Conservation (phyloP, 2,797 vertebrate genomes). For the Enteromius anoplus region DNA sequence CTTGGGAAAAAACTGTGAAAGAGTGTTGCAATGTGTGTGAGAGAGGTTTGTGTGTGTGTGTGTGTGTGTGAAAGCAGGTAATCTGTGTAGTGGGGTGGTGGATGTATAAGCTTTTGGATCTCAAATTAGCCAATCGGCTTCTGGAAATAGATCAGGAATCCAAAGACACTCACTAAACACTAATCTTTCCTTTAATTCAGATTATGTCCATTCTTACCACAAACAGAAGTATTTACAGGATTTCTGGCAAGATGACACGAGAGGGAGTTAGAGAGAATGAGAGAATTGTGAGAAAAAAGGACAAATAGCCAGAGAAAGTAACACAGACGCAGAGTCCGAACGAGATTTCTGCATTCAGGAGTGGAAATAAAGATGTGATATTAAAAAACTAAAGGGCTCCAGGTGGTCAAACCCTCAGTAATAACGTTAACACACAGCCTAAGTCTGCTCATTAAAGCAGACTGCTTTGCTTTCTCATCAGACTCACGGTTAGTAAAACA, state of each 20-base stretch:
- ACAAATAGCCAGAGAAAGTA: not conserved
- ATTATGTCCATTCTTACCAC: constrained; percentile 51
- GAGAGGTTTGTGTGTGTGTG: constrained; percentile 7
- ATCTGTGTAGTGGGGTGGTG: constrained; percentile 16
- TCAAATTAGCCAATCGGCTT: constrained; percentile 56
- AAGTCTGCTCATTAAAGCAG: not conserved
- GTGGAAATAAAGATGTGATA: not conserved
- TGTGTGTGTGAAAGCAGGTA: constrained; percentile 7
- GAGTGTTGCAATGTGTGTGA: constrained; percentile 11
- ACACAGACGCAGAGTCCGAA: not conserved
- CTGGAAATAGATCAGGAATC: constrained; percentile 56
- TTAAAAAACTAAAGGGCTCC: not conserved
- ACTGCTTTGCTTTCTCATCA: not conserved
- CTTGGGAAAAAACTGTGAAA: not conserved
- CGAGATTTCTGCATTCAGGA: not conserved
- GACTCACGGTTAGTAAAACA: not conserved
- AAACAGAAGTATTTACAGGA: constrained; percentile 40
- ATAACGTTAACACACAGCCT: not conserved
- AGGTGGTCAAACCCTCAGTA: not conserved
- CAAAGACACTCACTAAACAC: constrained; percentile 47
- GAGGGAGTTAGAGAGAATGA: constrained; percentile 1
- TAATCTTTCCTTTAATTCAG: constrained; percentile 52
- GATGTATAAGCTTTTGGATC: constrained; percentile 44
- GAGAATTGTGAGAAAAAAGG: not conserved
- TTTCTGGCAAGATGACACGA: constrained; percentile 10